A percentile compares a stretch with the other conserved stretches of the same genome.
Conservation (phyloP, 2,888 invertebrate genomes). For the Mythimna ferrago region DNA sequence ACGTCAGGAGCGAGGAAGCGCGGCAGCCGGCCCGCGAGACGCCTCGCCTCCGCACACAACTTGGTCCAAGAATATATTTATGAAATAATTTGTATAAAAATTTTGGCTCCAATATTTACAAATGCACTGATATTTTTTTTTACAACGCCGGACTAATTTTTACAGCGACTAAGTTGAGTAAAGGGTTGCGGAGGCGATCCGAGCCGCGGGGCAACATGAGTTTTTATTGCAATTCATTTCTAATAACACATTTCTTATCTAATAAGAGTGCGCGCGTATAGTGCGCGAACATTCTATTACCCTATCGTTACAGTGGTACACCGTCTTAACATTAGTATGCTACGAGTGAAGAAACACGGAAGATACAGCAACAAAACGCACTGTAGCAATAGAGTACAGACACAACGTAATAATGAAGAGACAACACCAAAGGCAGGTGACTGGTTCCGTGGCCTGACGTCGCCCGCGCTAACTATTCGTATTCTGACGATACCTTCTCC, state of each 20-base stretch:
- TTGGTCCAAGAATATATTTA: constrained; percentile 86
- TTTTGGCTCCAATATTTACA: constrained; percentile 90
- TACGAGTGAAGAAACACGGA: constrained; percentile 75
- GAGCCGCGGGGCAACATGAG: constrained; percentile 62
- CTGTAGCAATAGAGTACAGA: constrained; percentile 88
- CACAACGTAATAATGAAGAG: constrained; percentile 81
- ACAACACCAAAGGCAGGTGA: constrained; percentile 89
- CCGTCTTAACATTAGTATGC: constrained; percentile 60
- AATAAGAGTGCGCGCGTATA: constrained; percentile 84
- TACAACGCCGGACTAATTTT: constrained; percentile 87
- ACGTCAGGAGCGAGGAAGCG: constrained; percentile 44
- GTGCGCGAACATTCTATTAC: constrained; percentile 78
- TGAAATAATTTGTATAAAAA: constrained; percentile 89
- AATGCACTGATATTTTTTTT: constrained; percentile 83
- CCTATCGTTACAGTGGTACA: constrained; percentile 87
- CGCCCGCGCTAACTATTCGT: constrained; percentile 80
- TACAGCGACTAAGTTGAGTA: constrained; percentile 84
- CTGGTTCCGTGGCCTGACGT: constrained; percentile 76
- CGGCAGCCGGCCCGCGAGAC: constrained; percentile 65
- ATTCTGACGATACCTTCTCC: constrained; percentile 79
- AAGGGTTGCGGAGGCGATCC: constrained; percentile 72
- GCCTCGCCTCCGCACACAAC: constrained; percentile 73
- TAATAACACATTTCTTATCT: constrained; percentile 90
- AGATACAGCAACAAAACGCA: constrained; percentile 85
- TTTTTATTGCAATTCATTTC: constrained; percentile 84